Percentiles rank a stretch among this genome's conserved stretches.
Conservation (phyloP, 2,113 vertebrate species). For the Stegastes partitus region DNA sequence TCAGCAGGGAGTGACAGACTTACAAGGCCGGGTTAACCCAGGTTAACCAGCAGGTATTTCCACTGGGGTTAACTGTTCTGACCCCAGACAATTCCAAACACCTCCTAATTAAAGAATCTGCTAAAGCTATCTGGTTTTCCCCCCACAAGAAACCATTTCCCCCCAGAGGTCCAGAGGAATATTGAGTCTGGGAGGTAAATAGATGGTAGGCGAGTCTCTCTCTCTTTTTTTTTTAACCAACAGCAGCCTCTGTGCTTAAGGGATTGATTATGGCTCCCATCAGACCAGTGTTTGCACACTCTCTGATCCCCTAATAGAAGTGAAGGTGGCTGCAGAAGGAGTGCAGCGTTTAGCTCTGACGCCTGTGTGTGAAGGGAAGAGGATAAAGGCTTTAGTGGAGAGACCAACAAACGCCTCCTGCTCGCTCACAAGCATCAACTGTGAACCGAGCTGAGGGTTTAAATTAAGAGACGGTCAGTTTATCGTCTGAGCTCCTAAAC, state of each 20-base stretch:
- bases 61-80: constrained; percentile 56
- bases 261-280: constrained; percentile 67
- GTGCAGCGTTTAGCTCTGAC: constrained; percentile 34
- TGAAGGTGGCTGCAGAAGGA: constrained; percentile 48
- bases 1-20: constrained; percentile 30
- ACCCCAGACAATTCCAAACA: constrained; percentile 46
- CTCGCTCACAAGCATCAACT: constrained; percentile 20
- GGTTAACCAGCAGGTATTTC: constrained; percentile 56
- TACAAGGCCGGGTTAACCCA: constrained; percentile 55
- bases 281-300: constrained; percentile 61
- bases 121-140: constrained; percentile 32
- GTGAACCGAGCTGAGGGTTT: constrained; percentile 14
- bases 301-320: constrained; percentile 55
- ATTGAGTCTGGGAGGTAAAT: constrained; percentile 34
- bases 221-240: constrained; percentile 17
- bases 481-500: constrained; percentile 45
- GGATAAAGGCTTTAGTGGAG: constrained; percentile 39
- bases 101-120: constrained; percentile 52
- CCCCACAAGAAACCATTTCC: neutral
- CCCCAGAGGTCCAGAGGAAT: constrained; percentile 7
- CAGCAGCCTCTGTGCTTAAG: constrained; percentile 45
- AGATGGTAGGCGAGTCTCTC: constrained; percentile 6
- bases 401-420: constrained; percentile 37
- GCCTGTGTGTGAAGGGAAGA: constrained; percentile 18
- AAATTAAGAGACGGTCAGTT: constrained; percentile 37